Evolutionary conservation across 2,113 vertebrate species (phyloP).

Genomic region (Protobothrops mucrosquamatus): DNA sequence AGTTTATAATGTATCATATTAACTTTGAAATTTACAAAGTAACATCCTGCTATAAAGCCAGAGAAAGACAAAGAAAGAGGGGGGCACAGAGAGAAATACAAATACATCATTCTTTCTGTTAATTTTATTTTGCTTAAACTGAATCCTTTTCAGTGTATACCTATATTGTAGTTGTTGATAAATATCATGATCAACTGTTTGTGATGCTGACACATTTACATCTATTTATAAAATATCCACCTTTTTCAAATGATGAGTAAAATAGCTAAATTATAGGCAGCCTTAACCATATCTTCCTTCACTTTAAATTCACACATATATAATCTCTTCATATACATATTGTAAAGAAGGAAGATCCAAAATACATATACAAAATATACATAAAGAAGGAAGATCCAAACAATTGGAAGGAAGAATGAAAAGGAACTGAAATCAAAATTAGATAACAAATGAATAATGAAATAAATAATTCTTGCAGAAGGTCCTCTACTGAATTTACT

Average conservation of each 20-base stretch:
- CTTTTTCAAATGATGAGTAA: neutral
- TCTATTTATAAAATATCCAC: neutral
- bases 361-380: neutral
- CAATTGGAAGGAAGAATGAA: neutral
- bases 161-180: neutral
- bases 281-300: neutral
- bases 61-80: neutral
- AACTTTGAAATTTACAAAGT: neutral
- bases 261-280: neutral
- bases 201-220: neutral
- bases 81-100: neutral
- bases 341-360: neutral
- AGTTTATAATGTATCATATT: neutral
- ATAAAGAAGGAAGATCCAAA: neutral
- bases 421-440: neutral
- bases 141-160: neutral
- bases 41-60: neutral
- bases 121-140: neutral
- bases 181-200: neutral
- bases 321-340: neutral
- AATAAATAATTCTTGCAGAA: neutral
- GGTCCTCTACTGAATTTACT: neutral
- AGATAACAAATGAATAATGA: neutral
- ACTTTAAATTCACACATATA: neutral
- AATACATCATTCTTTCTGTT: neutral